A percentile compares a stretch with the other conserved stretches of the same genome.
Evolutionary conservation across 2,888 invertebrate genomes (phyloP).

Genomic region (Rhodophaea formosa): DNA sequence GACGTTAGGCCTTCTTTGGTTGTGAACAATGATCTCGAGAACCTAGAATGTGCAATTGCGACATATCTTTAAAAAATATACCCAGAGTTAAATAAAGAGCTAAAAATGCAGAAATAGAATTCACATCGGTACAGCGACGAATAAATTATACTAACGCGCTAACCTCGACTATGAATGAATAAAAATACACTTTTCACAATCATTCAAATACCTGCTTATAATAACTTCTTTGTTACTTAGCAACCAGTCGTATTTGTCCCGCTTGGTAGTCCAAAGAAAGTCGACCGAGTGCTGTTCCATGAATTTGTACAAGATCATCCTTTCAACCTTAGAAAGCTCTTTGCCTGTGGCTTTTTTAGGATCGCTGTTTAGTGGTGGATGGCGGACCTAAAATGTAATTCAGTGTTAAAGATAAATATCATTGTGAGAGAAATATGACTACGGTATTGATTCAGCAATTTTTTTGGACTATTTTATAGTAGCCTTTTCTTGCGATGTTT

Average conservation of each 20-base stretch:
- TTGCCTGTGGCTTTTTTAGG: conserved; percentile 66
- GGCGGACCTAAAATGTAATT: conserved; percentile 53
- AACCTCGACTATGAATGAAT: background rate
- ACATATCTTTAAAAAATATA: conserved; percentile 52
- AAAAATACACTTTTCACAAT: background rate
- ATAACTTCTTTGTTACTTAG: conserved; percentile 76
- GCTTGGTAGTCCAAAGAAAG: conserved; percentile 94
- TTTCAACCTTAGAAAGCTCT: conserved; percentile 84
- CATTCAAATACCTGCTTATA: conserved; percentile 67
- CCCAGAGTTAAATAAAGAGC: background rate
- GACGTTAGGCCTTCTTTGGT: conserved; percentile 94
- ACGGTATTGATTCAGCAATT: background rate
- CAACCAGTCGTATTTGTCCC: conserved; percentile 89
- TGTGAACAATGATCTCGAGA: conserved; percentile 92
- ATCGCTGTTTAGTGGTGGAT: conserved; percentile 60
- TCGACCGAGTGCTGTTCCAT: conserved; percentile 90
- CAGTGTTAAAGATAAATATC: conserved; percentile 2
- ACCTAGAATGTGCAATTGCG: conserved; percentile 80
- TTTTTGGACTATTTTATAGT: too few species aligned
- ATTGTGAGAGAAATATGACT: background rate
- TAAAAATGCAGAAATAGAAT: background rate
- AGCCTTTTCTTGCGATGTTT: too few species aligned
- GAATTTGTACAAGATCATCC: conserved; percentile 87
- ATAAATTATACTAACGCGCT: background rate
- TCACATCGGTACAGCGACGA: background rate